phyloP scores from a whole-genome alignment of 1,140 invertebrate genomes.

The Trachymyrmex septentrionalis region DNA sequence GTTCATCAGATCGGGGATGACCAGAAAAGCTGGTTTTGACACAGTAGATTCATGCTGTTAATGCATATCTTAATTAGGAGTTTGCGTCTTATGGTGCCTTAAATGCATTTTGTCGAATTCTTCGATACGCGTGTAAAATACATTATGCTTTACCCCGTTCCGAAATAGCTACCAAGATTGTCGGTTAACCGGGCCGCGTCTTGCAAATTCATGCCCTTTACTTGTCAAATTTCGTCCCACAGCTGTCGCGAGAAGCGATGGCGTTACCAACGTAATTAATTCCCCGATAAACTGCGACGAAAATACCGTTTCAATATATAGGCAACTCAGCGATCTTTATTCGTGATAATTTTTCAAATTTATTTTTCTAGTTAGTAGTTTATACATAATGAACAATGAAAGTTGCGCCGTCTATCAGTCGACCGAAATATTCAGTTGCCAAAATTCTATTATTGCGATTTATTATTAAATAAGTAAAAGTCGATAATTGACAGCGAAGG shows the following conservation, averaged over 20 bases:
- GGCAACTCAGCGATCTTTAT: background rate
- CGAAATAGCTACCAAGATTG: conserved; percentile 46
- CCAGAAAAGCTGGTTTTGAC: conserved; percentile 1
- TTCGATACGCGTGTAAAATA: conserved; percentile 12
- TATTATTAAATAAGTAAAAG: background rate
- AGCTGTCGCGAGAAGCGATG: conserved; percentile 42
- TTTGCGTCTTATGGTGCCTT: background rate
- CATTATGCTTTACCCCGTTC: conserved; percentile 31
- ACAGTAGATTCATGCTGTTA: conserved; percentile 49
- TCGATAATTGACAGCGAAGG: background rate
- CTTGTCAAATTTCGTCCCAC: conserved; percentile 40
- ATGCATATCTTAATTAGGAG: conserved; percentile 47
- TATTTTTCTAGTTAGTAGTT: background rate
- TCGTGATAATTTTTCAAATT: background rate
- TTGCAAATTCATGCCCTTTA: conserved; percentile 52
- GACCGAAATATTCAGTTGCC: background rate
- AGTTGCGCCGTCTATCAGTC: background rate
- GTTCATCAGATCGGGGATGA: background rate
- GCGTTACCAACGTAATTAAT: conserved; percentile 61
- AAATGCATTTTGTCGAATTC: background rate
- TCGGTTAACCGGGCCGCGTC: conserved; percentile 22
- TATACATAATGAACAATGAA: background rate
- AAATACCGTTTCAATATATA: conserved; percentile 30
- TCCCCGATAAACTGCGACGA: conserved; percentile 38
- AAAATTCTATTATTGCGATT: background rate